Conservation (phyloP, 2,797 vertebrate genomes). For the Austrolebias charrua region DNA sequence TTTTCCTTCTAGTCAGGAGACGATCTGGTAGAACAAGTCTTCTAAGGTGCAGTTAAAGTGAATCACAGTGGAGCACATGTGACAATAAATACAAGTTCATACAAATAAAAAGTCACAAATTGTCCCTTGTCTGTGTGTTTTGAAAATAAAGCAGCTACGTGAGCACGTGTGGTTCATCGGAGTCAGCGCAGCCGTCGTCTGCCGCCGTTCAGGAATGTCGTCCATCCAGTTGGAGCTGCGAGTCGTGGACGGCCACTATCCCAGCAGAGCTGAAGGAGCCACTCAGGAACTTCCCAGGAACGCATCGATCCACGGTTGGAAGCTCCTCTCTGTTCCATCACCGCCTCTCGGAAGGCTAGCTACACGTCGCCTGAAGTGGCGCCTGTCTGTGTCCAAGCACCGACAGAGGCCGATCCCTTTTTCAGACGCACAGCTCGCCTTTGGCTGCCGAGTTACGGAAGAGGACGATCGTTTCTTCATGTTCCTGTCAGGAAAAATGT, state of each 20-base stretch:
- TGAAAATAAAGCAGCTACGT: constrained; percentile 4
- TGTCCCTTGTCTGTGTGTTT: not conserved
- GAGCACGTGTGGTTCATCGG: not conserved
- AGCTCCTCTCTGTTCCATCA: constrained; percentile 5
- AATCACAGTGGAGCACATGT: constrained; percentile 24
- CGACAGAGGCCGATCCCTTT: constrained; percentile 11
- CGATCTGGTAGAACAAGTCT: not conserved
- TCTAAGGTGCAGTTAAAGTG: constrained; percentile 32
- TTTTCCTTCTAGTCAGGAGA: not conserved
- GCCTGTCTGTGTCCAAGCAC: no score
- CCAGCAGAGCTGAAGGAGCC: not conserved
- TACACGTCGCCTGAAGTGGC: constrained; percentile 1
- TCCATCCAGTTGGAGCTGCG: constrained; percentile 44
- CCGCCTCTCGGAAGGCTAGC: constrained; percentile 2
- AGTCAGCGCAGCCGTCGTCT: constrained; percentile 5
- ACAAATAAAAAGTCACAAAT: not conserved
- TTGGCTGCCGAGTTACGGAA: constrained; percentile 12
- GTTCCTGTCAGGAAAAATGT: constrained; percentile 20
- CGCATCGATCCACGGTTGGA: constrained; percentile 10
- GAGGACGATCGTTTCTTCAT: not conserved
- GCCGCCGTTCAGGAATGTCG: constrained; percentile 57
- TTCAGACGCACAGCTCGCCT: constrained; percentile 19
- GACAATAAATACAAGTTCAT: constrained; percentile 51
- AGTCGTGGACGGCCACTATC: constrained; percentile 10
- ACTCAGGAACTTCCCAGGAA: constrained; percentile 8